Evolutionary conservation across 2,113 vertebrate species (phyloP).

Genomic region (Ptyas mucosa): DNA sequence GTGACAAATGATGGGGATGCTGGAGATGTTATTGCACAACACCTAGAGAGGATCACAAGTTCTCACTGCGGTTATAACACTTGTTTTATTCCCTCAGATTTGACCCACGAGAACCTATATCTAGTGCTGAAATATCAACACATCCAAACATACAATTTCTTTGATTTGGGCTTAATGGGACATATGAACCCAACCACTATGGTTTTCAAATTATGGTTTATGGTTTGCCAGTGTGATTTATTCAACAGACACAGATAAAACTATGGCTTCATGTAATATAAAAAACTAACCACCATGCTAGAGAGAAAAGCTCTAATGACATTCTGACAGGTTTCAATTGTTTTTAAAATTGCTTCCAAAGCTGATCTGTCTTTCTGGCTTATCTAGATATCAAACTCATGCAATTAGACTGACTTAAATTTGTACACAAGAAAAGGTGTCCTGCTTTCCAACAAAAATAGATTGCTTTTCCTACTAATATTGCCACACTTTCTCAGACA

Average conservation of each 20-base stretch:
- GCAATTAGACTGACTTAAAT: neutral
- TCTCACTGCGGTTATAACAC: neutral
- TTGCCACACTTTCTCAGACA: neutral
- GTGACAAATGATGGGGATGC: neutral
- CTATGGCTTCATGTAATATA: neutral
- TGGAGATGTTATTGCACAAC: neutral
- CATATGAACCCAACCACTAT: neutral
- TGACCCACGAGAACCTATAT: neutral
- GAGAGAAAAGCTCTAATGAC: neutral
- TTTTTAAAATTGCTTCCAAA: neutral
- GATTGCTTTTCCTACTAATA: neutral
- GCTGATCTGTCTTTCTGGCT: neutral
- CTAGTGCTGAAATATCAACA: neutral
- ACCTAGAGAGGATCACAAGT: neutral
- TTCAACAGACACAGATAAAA: neutral
- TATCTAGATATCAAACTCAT: neutral
- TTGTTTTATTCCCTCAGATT: neutral
- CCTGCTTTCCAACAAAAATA: neutral
- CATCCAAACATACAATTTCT: neutral
- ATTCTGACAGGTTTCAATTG: neutral
- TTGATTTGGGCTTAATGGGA: neutral
- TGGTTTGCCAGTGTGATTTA: neutral
- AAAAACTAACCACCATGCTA: neutral
- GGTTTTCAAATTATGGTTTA: neutral
- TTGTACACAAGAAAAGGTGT: neutral